Percentiles rank a stretch among this genome's conserved stretches.
Evolutionary conservation across 2,888 invertebrate genomes (phyloP).

Genomic region (Lysandra bellargus): DNA sequence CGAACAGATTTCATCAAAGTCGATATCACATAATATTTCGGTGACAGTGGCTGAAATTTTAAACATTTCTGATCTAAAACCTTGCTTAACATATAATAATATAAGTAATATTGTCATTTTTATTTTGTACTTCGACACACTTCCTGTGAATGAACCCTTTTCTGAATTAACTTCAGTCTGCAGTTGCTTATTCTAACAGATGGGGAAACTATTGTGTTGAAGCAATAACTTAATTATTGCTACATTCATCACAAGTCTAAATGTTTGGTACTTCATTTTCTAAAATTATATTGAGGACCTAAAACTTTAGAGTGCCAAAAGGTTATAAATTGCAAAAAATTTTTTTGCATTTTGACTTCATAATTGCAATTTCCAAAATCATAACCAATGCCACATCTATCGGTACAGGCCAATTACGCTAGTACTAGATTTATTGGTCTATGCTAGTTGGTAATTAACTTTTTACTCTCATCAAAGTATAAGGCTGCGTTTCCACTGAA

Average conservation of each 20-base stretch:
- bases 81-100: neutral
- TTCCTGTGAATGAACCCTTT: neutral
- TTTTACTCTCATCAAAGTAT: neutral
- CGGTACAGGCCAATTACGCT: neutral
- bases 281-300: neutral
- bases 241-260: neutral
- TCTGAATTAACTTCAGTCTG: neutral
- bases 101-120: neutral
- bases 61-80: neutral
- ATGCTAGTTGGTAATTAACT: neutral
- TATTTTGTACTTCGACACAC: neutral
- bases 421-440: neutral
- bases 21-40: neutral
- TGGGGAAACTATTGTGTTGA: neutral
- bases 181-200: no score
- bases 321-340: neutral
- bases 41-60: neutral
- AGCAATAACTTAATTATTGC: neutral
- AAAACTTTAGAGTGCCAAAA: neutral
- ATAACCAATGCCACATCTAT: neutral
- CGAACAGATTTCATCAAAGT: neutral
- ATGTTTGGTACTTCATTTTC: neutral
- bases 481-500: no score
- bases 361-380: neutral
- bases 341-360: neutral